A percentile compares a stretch with the other conserved stretches of the same genome.
Conservation (phyloP, 2,797 vertebrate species). For the Pangasius djambal region DNA sequence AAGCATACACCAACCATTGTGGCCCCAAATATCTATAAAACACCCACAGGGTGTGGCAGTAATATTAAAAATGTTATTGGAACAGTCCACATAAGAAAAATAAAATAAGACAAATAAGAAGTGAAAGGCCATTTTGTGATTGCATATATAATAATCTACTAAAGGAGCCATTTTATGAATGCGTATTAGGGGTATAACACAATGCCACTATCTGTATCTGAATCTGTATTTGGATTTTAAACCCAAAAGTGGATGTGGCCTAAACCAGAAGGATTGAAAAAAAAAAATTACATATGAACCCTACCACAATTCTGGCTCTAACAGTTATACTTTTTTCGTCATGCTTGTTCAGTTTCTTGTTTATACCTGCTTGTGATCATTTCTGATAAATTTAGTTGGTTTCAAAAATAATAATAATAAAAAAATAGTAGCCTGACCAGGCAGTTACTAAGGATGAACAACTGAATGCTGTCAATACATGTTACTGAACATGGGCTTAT, state of each 20-base stretch:
- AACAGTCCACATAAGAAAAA: background rate
- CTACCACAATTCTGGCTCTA: background rate
- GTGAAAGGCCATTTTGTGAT: background rate
- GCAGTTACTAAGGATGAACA: background rate
- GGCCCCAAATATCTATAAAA: background rate
- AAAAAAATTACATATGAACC: too few species aligned
- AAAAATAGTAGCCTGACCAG: background rate
- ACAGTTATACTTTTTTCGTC: background rate
- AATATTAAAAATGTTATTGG: background rate
- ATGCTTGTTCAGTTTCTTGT: too few species aligned
- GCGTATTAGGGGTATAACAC: background rate
- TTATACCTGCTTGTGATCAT: background rate
- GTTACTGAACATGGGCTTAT: background rate
- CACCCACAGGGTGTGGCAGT: conserved; percentile 1
- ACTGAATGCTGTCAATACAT: background rate
- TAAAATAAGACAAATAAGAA: background rate
- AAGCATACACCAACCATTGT: background rate
- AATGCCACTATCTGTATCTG: background rate
- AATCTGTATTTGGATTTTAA: background rate
- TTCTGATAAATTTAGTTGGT: background rate
- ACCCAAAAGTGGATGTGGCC: background rate
- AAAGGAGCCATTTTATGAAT: background rate
- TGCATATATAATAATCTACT: background rate
- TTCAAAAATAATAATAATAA: background rate
- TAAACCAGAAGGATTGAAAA: background rate